Evolutionary conservation across 2,797 vertebrate species (phyloP), one percentile per base, ranked within the genome.

Genomic region (Lerista edwardsae): DNA sequence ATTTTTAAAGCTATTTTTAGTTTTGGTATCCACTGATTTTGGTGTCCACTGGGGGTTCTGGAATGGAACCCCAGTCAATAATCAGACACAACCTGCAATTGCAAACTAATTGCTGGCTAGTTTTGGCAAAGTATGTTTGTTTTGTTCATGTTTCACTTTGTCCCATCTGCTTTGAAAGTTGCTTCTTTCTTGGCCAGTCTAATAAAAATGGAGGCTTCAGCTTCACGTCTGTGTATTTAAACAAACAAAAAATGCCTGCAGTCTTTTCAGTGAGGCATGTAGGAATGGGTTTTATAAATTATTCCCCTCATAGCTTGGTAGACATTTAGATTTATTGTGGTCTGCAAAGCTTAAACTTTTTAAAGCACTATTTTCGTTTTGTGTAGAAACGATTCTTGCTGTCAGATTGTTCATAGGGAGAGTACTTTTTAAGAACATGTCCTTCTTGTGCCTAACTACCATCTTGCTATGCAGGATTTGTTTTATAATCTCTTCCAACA

Each of bases 141-240:
- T 23, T 65, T 64, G 83, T 88, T 88, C 65, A 61, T 86, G 27
- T 69, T 74, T 80, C 65, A 17, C 10, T 51, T 55, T 15, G 51
- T 55, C 15, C 51, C 51, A 55, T 55, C 51, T 55, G 51, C 51
- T 55, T 55, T 55, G 51, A 15, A 55, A 55, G 51, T 55, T 55
- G 19, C 51, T 55, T 55, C 51, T 55, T 15, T 55, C 15, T 67
- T 17, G 25, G 69, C 34, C 31, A 62, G 29, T 34, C 69, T 82
- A 78, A 34, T 88, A 44, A 64, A 73, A 88, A 44, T 41, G 27
- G 39, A 71, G 65, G 10, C n/a, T 83, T 73, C 34, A 67, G 11
- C 23, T 85, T 83, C 74, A 69, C 81, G 80, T 89, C 51, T 61
- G 55, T 34, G 6, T 76, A 51, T 71, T 62, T 62, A 69, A 82